Evolutionary conservation across 2,113 vertebrate species (phyloP).

Genomic region (Vombatus ursinus): DNA sequence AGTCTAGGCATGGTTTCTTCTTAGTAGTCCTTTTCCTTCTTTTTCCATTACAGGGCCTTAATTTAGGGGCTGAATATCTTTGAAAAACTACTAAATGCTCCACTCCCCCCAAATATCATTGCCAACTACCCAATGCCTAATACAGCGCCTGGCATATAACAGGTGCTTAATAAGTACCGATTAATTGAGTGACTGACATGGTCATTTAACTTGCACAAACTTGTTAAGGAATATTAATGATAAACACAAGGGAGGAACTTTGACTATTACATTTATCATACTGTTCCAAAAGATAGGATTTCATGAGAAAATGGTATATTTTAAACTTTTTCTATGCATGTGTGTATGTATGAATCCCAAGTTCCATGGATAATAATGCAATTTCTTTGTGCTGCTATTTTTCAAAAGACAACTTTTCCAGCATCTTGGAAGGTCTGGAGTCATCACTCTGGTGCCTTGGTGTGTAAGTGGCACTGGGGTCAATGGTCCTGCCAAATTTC

Average conservation of each 20-base stretch:
- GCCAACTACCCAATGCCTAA: background rate
- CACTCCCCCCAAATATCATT: background rate
- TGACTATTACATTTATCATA: background rate
- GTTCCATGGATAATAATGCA: background rate
- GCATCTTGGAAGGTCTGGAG: background rate
- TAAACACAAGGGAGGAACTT: background rate
- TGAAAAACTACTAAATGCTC: background rate
- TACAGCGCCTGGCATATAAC: background rate
- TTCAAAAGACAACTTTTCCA: background rate
- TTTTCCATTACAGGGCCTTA: constrained; percentile 35
- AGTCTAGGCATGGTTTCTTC: background rate
- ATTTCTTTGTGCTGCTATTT: background rate
- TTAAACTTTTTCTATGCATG: background rate
- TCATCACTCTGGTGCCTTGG: background rate
- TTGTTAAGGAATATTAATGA: constrained; percentile 7
- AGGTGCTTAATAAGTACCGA: background rate
- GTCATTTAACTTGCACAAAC: background rate
- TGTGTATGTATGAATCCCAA: background rate
- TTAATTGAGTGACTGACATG: background rate
- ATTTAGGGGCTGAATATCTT: background rate
- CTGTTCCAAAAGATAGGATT: background rate
- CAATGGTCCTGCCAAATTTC: background rate
- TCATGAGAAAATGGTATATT: background rate
- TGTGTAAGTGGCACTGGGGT: background rate
- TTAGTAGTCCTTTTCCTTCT: background rate